Conservation (phyloP, 2,888 invertebrate species). For the Diarsia rubi region DNA sequence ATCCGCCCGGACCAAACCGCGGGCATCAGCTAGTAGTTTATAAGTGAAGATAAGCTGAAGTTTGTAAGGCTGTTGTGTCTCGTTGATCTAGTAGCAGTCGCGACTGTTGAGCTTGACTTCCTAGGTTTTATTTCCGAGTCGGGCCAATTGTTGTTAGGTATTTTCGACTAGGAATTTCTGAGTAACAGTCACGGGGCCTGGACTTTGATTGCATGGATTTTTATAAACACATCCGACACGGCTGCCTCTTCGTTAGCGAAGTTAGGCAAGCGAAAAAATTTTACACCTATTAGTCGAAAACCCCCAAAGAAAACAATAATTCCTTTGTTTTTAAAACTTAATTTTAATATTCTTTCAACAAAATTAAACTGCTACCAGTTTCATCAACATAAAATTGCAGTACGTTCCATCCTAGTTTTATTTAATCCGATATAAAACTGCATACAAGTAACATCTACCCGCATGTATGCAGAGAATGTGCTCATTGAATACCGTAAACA, state of each 20-base stretch:
- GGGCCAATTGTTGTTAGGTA: too few species aligned
- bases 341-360: not conserved
- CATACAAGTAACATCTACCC: constrained; percentile 32
- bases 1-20: too few species aligned
- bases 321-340: not conserved
- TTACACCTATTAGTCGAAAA: not conserved
- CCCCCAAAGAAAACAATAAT: not conserved
- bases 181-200: too few species aligned
- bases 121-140: too few species aligned
- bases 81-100: too few species aligned
- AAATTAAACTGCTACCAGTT: not conserved
- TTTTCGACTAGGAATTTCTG: too few species aligned
- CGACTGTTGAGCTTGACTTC: too few species aligned
- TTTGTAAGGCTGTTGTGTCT: not conserved
- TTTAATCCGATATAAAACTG: not conserved
- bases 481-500: constrained; percentile 17
- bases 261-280: too few species aligned
- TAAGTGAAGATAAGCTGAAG: too few species aligned
- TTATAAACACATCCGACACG: not conserved
- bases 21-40: too few species aligned
- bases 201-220: not conserved
- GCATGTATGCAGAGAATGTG: not conserved
- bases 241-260: not conserved
- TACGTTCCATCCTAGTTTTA: too few species aligned
- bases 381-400: not conserved